Base-by-base conservation (phyloP, 2,888 invertebrate species). In the Dasysyrphus tricinctus region DNA sequence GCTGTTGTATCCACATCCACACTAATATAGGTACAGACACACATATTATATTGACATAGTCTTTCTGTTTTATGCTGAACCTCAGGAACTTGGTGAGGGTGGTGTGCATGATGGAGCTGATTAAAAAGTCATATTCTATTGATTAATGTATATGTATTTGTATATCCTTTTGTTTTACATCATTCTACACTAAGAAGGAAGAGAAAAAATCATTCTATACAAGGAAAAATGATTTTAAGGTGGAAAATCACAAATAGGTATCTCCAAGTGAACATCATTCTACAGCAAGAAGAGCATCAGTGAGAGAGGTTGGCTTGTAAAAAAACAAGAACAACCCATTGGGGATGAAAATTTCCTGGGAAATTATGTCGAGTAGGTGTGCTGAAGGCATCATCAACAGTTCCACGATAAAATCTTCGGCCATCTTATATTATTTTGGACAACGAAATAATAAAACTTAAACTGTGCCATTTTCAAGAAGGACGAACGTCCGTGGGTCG, bases 91-190 rank as follows among this genome's bases (percentile, higher is more conserved):
- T 11, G 19, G 49, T 12, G 42, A 51, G 70, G 37, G 42, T 42
- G 69, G 51, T 42, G 69, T 80, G 54, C 63, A 56, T 37, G 7
- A 56, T 57, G 11, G 73, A 77, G 61, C 42, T 85, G 69, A 80
- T 85, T 85, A 85, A 85, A 85, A 85, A 85, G 77, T 85, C 81
- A 85, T 81, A 74, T 54, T 54, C 54, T 81, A 85, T 85, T 74
- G 85, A 85, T 85, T 80, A 81, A 85, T 42, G 54, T 54, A 8
- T n/a, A n/a, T n/a, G n/a, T n/a, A n/a, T n/a, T n/a, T 16, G 8
- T 8, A 16, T 85, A 78, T 82, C 69, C 56, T 56, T 69, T 80
- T 56, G 57, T 51, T 8, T 34, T 51, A 49, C 49, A 65, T 65
- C 47, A 49, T 3, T 47, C 11, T 49, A 63, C 5, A 19, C 39